These are phyloP conservation scores for Phaethornis superciliosus DNA, from an alignment of 2,113 vertebrate species.

Conservation along the genomic window DNA sequence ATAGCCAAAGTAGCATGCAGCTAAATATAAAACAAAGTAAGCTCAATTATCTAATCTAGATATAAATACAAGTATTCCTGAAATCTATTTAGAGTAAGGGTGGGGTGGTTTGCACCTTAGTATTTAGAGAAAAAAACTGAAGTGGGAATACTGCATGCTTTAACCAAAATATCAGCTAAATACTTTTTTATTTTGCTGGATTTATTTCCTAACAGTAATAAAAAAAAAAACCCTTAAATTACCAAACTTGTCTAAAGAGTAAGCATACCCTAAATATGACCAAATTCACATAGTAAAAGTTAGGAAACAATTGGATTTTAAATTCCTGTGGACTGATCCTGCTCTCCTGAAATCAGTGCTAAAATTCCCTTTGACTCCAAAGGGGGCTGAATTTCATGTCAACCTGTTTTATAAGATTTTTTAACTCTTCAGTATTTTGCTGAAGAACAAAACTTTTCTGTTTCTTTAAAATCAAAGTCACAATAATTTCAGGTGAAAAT, in stretches of 20 bases:
- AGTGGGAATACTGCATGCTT: neutral
- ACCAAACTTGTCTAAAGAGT: neutral
- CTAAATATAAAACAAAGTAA: slow-evolving; percentile 56
- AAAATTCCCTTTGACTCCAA: slow-evolving; percentile 19
- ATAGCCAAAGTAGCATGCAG: neutral
- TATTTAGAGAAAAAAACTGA: neutral
- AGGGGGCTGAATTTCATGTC: neutral
- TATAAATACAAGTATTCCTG: slow-evolving; percentile 35
- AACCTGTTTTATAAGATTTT: neutral
- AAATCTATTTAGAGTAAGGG: slow-evolving; percentile 18
- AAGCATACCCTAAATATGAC: neutral
- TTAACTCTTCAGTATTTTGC: slow-evolving; percentile 1
- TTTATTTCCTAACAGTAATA: neutral
- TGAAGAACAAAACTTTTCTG: neutral
- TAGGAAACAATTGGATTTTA: neutral
- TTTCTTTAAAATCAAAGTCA: slow-evolving; percentile 16
- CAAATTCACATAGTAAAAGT: neutral
- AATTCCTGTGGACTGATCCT: neutral
- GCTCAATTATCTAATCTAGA: slow-evolving; percentile 23
- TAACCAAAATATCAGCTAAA: neutral
- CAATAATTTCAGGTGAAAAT: neutral
- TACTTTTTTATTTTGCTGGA: neutral
- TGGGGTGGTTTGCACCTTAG: neutral
- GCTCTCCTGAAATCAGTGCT: neutral
- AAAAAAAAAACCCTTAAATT: neutral